Evolutionary conservation across 1,140 invertebrate species (phyloP), one percentile per base, ranked within the genome.

Genomic region (Chrysoperla carnea): DNA sequence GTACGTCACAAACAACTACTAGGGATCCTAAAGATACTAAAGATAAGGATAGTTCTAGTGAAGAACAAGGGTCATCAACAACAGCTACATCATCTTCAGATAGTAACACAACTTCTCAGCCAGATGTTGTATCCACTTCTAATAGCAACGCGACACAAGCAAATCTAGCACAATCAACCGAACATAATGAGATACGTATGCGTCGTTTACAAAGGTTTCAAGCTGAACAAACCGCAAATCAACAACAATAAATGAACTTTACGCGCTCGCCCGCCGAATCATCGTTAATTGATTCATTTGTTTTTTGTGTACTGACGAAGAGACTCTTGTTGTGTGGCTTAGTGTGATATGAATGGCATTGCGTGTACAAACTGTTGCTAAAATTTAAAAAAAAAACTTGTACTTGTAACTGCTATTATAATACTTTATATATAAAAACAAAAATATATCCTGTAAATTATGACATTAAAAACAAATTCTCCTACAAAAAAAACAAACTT

Each of bases 51-150:
- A 11, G 8, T 33, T 4, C 31, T 33, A 33, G 6, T 33, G n/a
- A 33, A 33, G n/a, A 11, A 33, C 8, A 33, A 33, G n/a, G 17
- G 2, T 23, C 17, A 33, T 33, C 8, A 33, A 9, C 31, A 33
- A 9, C 31, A 33, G n/a, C 31, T 6, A 33, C 8, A 4, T 33
- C 31, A 23, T 23, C 17, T 23, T 23, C 31, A 12, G 8, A 9
- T 33, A 33, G 31, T 33, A 11, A 9, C 4, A 4, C 31, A 33
- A 12, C 47, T 47, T 43, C 50, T 39, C 61, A 55, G 42, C 46
- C 46, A 36, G 56, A 60, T 27, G 63, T 62, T 42, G 64, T 61
- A 29, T 66, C 70, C 46, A 70, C 64, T 17, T 63, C 66, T 29
- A 56, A 51, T 12, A 44, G 38, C 8, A 41, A 44, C 42, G 40